Base-by-base conservation (phyloP, 2,113 vertebrate species). In the Bubo blakistoni region DNA sequence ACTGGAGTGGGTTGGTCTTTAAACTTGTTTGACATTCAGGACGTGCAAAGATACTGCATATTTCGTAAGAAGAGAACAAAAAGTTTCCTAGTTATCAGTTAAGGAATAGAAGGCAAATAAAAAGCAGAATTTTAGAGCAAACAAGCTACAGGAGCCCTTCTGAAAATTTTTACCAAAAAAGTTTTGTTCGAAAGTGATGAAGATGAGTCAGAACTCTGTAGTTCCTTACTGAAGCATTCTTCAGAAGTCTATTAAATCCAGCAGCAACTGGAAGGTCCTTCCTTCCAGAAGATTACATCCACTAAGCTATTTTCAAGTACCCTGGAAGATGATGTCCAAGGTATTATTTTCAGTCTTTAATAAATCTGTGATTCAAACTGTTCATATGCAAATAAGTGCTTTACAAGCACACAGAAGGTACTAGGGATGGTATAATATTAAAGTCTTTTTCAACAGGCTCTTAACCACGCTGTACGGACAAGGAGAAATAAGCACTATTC, bases 291-390 rank as follows among this genome's bases (percentile, higher is more conserved):
- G 73, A 72, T 91, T 62, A 92, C 57, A 70, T 54, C 59, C 65
- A 79, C 83, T 92, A 89, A 91, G 62, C 81, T 92, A 85, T 67
- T 77, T 51, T 46, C 55, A 88, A 80, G 51, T n/a, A 66, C 51
- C 26, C 52, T 87, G 57, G 70, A 91, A 94, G 89, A 91, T 88
- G 62, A 84, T 0, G 1, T 80, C 81, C 66, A 66, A 80, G n/a
- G 70, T 79, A 80, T 69, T 89, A n/a, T 80, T 87, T 92, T 54
- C 66, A 82, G 24, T 78, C 44, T 54, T 49, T 36, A 88, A 61
- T 61, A 92, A 81, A 90, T 46, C 40, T 61, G 29, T 42, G 65
- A 78, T 92, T 51, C 78, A 61, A 54, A 55, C 52, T 73, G 66
- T 73, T 89, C 46, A 58, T 59, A 47, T 30, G 65, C 54, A 89